A percentile compares a stretch with the other conserved stretches of the same genome.
Conservation (phyloP, 2,797 vertebrate species). For the Adrianichthys oophorus region DNA sequence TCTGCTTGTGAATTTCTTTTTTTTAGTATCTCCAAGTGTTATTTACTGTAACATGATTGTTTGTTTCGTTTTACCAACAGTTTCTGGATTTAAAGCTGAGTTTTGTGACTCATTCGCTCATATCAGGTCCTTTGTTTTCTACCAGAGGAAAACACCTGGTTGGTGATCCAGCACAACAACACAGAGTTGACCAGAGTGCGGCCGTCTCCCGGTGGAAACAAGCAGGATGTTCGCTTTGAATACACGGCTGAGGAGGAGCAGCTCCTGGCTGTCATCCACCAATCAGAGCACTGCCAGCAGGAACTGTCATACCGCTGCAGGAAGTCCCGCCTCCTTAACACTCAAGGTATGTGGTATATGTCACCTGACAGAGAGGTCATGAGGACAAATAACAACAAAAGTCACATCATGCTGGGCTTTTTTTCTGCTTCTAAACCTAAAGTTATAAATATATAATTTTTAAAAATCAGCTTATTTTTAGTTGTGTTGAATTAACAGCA, state of each 20-base stretch:
- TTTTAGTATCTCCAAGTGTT: no score
- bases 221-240: slow-evolving; percentile 80
- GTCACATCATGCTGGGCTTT: no score
- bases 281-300: slow-evolving; percentile 88
- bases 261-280: slow-evolving; percentile 82
- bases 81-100: neutral
- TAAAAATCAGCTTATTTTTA: no score
- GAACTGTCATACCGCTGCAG: slow-evolving; percentile 90
- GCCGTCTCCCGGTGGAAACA: slow-evolving; percentile 72
- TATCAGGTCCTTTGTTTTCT: neutral
- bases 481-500: no score
- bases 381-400: no score
- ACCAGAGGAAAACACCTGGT: slow-evolving; percentile 84
- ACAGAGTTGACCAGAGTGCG: slow-evolving; percentile 85
- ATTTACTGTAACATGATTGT: neutral
- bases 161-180: slow-evolving; percentile 89
- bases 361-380: no score
- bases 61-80: neutral
- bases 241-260: slow-evolving; percentile 83
- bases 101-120: no score
- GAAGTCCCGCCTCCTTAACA: slow-evolving; percentile 88
- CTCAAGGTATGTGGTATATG: slow-evolving; percentile 70
- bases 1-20: no score
- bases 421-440: no score
- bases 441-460: no score